Evolutionary conservation across 2,797 vertebrate species (phyloP).

Genomic region (Bradypodion ventrale): DNA sequence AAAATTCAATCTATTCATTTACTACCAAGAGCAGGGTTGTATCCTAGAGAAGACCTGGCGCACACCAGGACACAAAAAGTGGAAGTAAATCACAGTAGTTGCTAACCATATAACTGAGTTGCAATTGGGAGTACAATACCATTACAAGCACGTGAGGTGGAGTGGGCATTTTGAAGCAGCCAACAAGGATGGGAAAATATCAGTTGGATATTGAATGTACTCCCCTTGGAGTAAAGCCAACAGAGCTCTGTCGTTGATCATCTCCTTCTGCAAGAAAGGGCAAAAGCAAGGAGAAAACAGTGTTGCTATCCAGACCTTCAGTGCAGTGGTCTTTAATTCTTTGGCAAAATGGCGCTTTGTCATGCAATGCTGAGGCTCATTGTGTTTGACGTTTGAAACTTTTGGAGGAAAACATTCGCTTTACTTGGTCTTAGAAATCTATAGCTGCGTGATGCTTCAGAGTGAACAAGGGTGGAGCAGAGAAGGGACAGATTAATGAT

Average conservation of each 20-base stretch:
- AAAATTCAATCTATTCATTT: no score
- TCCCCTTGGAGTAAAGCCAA: background rate
- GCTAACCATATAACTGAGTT: no score
- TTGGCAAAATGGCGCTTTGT: background rate
- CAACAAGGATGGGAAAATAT: no score
- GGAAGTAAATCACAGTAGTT: no score
- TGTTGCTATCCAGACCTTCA: background rate
- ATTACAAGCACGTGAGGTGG: no score
- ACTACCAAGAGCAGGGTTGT: no score
- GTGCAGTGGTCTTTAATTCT: background rate
- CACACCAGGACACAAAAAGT: no score
- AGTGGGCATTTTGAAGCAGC: no score
- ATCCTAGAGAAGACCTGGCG: no score
- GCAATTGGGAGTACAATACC: no score
- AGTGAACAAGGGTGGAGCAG: constrained; percentile 57
- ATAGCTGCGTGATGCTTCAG: constrained; percentile 42
- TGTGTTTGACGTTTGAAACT: background rate
- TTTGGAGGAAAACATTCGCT: constrained; percentile 8
- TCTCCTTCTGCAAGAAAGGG: background rate
- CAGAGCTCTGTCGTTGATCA: no score
- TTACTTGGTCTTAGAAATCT: constrained; percentile 50
- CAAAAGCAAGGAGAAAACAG: background rate
- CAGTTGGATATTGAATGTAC: background rate
- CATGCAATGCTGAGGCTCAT: background rate
- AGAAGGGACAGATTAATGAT: constrained; percentile 62